Base-by-base conservation (phyloP, 1,140 invertebrate species). In the Lordiphosa collinella region DNA sequence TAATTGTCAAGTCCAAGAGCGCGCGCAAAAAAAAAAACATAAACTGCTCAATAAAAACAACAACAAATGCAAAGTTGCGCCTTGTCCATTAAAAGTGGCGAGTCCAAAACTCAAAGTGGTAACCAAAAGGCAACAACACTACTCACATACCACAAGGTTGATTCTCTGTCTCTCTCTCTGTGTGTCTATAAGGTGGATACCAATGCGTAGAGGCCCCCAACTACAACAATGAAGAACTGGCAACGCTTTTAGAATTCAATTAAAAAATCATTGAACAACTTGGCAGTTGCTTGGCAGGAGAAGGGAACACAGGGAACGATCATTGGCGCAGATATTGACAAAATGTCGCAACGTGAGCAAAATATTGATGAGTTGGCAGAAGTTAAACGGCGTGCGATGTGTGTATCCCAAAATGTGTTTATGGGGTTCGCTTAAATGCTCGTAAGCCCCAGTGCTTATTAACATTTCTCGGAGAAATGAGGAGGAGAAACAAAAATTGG, bases 1-100 rank as follows among this genome's bases (percentile, higher is more conserved):
- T 85, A 84, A 84, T 84, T 84, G 78, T 84, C 78, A 84, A 84
- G 78, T 84, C 78, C 78, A 84, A 84, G 78, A 84, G 78, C 78
- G 76, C 78, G 78, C 71, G 70, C 6, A 29, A 12, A 68, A 40
- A 11, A 31, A 12, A 14, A 40, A 38, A 22, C 29, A 38, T 53
- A 60, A 43, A 22, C 63, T 47, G 63, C 68, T 78, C 63, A 79
- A 79, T 75, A 79, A 79, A 66, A 59, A 56, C 22, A 38, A 52
- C 41, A 50, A 48, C 29, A 44, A 57, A 69, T 52, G 54, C 46
- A 36, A 61, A 72, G 54, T 50, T 66, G 46, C 52, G 58, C 44
- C 75, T 74, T 80, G 64, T 73, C 69, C 69, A 79, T 79, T 74
- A 74, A 66, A 66, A 74, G 54, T 68, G 41, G 63, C 59, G 58